A percentile compares a stretch with the other conserved stretches of the same genome.
Conservation (phyloP, 2,113 vertebrate species). For the Rhabdomys dilectus region DNA sequence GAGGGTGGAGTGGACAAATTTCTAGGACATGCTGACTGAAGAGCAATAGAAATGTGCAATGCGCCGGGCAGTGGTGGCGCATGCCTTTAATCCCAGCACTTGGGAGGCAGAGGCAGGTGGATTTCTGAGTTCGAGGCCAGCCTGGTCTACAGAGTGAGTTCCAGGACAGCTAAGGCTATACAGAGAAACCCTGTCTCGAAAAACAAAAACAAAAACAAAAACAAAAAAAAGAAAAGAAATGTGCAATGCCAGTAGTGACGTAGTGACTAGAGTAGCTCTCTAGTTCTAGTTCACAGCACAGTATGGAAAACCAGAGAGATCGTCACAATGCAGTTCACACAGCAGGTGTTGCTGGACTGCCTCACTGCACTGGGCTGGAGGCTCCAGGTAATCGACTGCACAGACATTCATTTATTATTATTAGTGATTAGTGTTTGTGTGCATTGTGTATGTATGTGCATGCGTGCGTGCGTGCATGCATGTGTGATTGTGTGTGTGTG, state of each 20-base stretch:
- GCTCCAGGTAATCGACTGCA: background rate
- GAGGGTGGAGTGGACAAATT: background rate
- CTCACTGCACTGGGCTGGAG: background rate
- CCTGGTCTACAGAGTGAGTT: no score
- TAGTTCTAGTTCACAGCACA: background rate
- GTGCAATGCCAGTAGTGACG: background rate
- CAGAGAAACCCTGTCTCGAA: no score
- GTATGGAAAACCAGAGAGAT: background rate
- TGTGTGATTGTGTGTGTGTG: no score
- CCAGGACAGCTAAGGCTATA: no score
- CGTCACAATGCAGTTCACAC: background rate
- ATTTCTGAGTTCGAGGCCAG: no score
- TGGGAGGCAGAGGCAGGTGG: no score
- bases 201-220: no score
- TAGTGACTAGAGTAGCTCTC: background rate
- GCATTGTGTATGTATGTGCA: background rate
- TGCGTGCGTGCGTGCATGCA: no score
- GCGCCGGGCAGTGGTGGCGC: no score
- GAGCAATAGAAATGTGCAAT: background rate
- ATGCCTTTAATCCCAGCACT: no score
- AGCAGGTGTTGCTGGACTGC: background rate
- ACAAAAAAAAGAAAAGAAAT: no score
- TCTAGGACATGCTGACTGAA: background rate
- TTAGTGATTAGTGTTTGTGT: no score
- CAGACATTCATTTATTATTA: background rate